Conservation (phyloP, 2,797 vertebrate genomes). For the Chiroxiphia lanceolata region DNA sequence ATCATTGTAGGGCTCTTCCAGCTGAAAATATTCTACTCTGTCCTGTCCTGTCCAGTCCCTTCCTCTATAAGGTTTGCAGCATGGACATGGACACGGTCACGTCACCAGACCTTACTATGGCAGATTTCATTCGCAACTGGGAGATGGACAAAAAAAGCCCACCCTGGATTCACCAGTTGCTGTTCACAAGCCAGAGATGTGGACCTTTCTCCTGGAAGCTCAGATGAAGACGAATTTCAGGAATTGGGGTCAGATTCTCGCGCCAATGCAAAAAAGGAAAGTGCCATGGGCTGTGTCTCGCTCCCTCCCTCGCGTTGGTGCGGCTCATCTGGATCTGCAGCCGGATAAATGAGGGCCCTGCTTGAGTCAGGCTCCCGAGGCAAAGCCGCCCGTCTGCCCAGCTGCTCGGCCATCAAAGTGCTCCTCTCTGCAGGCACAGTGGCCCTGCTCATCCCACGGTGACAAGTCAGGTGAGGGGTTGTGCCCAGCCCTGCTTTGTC, state of each 20-base stretch:
- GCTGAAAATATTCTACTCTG: neutral
- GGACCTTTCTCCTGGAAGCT: neutral
- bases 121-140: neutral
- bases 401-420: neutral
- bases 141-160: neutral
- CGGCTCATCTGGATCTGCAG: constrained; percentile 33
- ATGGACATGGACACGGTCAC: accelerated
- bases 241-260: constrained; percentile 4
- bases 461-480: accelerated
- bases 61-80: neutral
- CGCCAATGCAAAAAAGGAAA: neutral
- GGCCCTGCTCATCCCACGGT: accelerated
- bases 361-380: constrained; percentile 54
- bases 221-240: neutral
- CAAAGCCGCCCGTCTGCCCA: neutral
- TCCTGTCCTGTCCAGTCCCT: no score
- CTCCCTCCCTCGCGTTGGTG: neutral
- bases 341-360: neutral
- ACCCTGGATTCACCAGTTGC: neutral
- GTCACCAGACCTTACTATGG: neutral
- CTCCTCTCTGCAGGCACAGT: neutral
- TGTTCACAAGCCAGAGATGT: neutral
- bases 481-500: neutral
- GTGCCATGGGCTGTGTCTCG: constrained; percentile 47
- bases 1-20: neutral